These are phyloP conservation scores for Tipula helvola DNA, from an alignment of 2,888 invertebrate species.

Conservation along the genomic window DNA sequence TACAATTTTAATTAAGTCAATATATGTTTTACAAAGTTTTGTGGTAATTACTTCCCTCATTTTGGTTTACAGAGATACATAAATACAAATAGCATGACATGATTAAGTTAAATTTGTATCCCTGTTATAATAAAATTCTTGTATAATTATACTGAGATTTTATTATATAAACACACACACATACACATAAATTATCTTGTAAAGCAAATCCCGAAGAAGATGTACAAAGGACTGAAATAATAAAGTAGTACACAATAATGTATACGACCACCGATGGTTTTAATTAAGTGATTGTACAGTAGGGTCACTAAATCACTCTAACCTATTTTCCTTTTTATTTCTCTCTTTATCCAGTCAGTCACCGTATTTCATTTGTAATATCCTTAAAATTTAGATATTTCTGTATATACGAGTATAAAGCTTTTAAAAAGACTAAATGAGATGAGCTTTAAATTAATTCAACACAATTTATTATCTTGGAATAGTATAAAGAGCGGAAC, in stretches of 20 bases:
- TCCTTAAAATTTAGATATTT: neutral
- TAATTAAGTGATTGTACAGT: neutral
- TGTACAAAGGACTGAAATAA: neutral
- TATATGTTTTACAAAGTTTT: neutral
- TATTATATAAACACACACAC: neutral
- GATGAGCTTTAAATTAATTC: constrained; percentile 4
- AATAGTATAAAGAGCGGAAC: neutral
- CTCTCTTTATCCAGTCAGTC: neutral
- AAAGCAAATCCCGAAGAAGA: neutral
- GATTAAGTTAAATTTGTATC: neutral
- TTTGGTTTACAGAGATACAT: neutral
- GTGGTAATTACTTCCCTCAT: neutral
- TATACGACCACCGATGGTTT: neutral
- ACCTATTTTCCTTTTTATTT: neutral
- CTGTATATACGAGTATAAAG: neutral
- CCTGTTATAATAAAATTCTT: neutral
- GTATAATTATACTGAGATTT: neutral
- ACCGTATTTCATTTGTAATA: neutral
- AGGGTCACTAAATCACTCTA: constrained; percentile 6
- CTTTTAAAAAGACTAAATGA: neutral
- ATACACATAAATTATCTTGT: neutral
- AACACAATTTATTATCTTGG: neutral
- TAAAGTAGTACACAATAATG: neutral
- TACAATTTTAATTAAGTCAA: neutral
- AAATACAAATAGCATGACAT: neutral